Conservation (phyloP, 2,888 invertebrate genomes). For the Beris morrisii region DNA sequence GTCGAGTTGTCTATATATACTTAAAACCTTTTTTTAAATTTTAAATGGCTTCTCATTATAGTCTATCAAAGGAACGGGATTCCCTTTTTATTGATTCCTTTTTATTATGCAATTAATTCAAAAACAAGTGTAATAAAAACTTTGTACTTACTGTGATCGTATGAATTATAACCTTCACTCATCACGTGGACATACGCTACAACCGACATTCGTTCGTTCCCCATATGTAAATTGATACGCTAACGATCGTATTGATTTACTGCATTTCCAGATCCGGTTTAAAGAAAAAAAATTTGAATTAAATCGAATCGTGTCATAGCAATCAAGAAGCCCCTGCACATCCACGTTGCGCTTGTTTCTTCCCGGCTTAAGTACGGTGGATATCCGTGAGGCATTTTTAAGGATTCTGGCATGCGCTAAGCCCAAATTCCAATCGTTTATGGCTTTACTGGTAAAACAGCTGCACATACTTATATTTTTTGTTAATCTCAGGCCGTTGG, state of each 20-base stretch:
- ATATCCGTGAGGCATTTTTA: slow-evolving; percentile 27
- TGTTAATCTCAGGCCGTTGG: slow-evolving; percentile 24
- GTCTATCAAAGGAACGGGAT: too few species aligned
- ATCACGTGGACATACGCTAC: too few species aligned
- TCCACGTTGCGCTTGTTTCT: not conserved
- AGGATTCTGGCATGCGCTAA: slow-evolving; percentile 30
- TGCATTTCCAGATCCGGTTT: slow-evolving; percentile 26
- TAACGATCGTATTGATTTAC: slow-evolving; percentile 30
- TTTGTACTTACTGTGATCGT: too few species aligned
- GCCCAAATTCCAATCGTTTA: not conserved
- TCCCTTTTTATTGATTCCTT: too few species aligned
- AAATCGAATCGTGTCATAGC: slow-evolving; percentile 24
- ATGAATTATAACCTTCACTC: too few species aligned
- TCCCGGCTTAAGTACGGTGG: not conserved
- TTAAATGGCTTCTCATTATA: too few species aligned
- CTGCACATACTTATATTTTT: slow-evolving; percentile 15
- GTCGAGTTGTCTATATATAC: too few species aligned
- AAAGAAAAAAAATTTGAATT: slow-evolving; percentile 2
- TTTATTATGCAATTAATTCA: too few species aligned
- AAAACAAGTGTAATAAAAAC: too few species aligned
- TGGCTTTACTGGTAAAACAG: not conserved
- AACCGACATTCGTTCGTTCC: too few species aligned
- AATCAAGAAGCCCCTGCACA: slow-evolving; percentile 19
- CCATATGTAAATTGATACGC: slow-evolving; percentile 20
- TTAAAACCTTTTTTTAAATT: too few species aligned